phyloP scores from a whole-genome alignment of 2,113 vertebrate genomes.

The Prolemur simus region DNA sequence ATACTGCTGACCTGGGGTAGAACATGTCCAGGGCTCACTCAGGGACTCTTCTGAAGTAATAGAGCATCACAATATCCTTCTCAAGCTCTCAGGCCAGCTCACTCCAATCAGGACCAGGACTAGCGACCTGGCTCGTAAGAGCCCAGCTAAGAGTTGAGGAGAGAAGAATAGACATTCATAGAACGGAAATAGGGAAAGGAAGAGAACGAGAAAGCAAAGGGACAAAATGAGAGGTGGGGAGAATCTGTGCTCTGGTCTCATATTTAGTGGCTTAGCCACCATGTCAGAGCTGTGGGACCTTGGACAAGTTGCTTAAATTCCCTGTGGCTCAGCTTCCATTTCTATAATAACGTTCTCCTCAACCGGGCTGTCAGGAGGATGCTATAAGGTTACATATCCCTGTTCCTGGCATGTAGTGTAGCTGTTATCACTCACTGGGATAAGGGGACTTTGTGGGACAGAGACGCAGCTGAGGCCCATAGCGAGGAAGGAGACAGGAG shows the following conservation, averaged over 20 bases:
- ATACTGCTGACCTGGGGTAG: neutral
- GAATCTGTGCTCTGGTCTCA: neutral
- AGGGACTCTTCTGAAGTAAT: neutral
- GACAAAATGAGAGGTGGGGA: neutral
- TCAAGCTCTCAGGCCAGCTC: neutral
- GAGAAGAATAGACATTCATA: neutral
- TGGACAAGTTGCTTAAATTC: neutral
- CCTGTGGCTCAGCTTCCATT: neutral
- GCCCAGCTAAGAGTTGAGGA: neutral
- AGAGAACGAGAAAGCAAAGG: neutral
- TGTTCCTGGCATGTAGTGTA: fast-evolving
- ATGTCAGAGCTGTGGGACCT: too few relatives aligned
- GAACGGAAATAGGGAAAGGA: neutral
- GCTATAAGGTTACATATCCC: too few relatives aligned
- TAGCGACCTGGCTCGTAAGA: neutral
- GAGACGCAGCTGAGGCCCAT: neutral
- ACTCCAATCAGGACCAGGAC: neutral
- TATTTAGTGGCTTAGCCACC: neutral
- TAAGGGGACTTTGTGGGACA: neutral
- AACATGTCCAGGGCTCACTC: neutral
- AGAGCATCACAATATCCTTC: neutral
- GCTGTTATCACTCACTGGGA: neutral
- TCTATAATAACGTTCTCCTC: neutral
- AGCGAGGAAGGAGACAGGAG: neutral
- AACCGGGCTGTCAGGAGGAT: neutral